phyloP scores from a whole-genome alignment of 2,888 invertebrate species.

The Epinotia bilunana region DNA sequence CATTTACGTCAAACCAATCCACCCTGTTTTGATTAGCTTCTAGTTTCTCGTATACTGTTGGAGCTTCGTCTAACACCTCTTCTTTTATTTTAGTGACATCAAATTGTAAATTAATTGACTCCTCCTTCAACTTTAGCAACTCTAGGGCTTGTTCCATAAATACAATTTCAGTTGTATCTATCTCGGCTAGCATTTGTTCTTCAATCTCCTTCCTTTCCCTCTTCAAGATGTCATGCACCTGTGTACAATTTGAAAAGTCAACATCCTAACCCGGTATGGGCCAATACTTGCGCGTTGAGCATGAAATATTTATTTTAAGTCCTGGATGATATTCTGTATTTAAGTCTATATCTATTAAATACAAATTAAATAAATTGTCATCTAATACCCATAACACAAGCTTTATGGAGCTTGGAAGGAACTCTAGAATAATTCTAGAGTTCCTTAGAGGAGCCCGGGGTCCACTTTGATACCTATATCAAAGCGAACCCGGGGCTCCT shows the following conservation, averaged over 20 bases:
- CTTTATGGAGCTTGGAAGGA: too few species aligned
- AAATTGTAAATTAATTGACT: conserved; percentile 42
- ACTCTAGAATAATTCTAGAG: too few species aligned
- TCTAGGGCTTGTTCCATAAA: conserved; percentile 93
- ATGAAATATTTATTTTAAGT: too few species aligned
- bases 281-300: too few species aligned
- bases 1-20: conserved; percentile 76
- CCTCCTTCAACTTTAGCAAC: conserved; percentile 77
- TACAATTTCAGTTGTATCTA: conserved; percentile 91
- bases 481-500: too few species aligned
- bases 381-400: too few species aligned
- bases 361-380: too few species aligned
- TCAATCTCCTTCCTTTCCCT: conserved; percentile 89
- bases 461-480: too few species aligned
- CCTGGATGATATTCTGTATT: too few species aligned
- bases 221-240: conserved; percentile 89
- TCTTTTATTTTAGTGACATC: conserved; percentile 51
- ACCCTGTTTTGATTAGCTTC: conserved; percentile 66
- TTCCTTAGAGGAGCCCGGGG: too few species aligned
- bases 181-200: conserved; percentile 86
- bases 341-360: too few species aligned
- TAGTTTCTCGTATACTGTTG: conserved; percentile 67
- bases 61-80: conserved; percentile 53
- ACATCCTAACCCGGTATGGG: not conserved
- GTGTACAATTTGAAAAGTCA: conserved; percentile 38